Base-by-base conservation (phyloP, 2,888 invertebrate genomes). In the Loripinus fragilis region DNA sequence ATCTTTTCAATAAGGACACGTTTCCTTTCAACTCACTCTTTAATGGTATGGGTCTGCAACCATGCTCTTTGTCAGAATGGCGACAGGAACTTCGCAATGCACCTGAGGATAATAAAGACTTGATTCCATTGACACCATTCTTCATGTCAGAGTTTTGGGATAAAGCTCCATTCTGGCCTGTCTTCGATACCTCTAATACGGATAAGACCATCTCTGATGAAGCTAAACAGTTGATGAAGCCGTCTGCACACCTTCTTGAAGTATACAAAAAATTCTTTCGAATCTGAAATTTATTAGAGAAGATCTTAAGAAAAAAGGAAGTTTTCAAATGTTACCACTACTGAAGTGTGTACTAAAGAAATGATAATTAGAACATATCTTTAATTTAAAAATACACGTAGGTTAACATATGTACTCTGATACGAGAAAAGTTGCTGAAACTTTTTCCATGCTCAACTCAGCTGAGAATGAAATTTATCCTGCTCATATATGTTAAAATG, bases 71-170 rank as follows among this genome's bases (percentile, higher is more conserved):
- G 5, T 78, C 79, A 12, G 81, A 83, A 55, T 89, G 89, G 89
- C 71, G 89, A 67, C 48, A 77, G 17, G 73, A 82, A 45, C 78
- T 87, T 23, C 75, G 78, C 38, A 38, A 60, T 25, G 74, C 79
- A 7, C 64, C 80, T 3, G 80, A 78, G 8, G 73, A 77, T 28
- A 83, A 85, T 45, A 85, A 82, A 25, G 85, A 83, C 17, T 83
- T 89, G 12, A 69, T 89, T 64, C 87, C 87, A 10, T 48, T 87
- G 25, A 86, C 85, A 0, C 88, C 88, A 0, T 89, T 89, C 67
- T 87, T 89, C 66, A 70, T 83, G 76, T 87, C 87, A 0, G 48
- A 67, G 8, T 89, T 87, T 55, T 89, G 87, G 87, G 88, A 89
- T 64, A 80, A 78, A 38, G 86, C 88, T 3, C 76, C 82, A 1